Conservation (phyloP, 1,140 invertebrate genomes). For the Drosophila kurseongensis region DNA sequence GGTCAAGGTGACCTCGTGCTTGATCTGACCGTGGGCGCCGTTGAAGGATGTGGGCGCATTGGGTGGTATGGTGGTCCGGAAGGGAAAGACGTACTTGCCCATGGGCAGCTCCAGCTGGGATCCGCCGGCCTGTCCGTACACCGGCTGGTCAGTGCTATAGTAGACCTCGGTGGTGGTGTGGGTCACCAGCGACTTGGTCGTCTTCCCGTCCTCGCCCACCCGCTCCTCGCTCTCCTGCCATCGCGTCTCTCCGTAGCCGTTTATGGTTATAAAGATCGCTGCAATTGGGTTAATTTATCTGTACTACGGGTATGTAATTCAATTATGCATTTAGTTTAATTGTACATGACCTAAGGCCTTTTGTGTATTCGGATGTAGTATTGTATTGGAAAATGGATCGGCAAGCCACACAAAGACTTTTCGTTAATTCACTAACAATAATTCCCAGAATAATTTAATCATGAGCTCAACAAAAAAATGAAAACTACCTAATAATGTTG, state of each 20-base stretch:
- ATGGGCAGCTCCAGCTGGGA: conserved; percentile 86
- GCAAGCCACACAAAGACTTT: background rate
- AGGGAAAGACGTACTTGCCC: conserved; percentile 87
- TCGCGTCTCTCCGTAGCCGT: conserved; percentile 86
- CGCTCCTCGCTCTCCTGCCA: conserved; percentile 86
- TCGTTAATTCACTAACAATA: conserved; percentile 23
- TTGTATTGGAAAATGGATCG: conserved; percentile 26
- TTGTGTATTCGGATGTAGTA: conserved; percentile 1
- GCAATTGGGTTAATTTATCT: conserved; percentile 64
- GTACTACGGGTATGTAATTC: conserved; percentile 40
- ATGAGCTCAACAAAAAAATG: conserved; percentile 4
- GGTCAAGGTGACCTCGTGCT: conserved; percentile 88
- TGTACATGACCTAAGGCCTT: conserved; percentile 41
- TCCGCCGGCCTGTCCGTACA: conserved; percentile 81
- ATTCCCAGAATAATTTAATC: conserved; percentile 13
- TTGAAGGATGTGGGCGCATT: conserved; percentile 90
- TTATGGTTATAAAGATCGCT: conserved; percentile 87
- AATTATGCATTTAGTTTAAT: conserved; percentile 64
- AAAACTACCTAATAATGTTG: conserved; percentile 4
- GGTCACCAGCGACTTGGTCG: conserved; percentile 58
- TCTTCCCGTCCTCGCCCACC: conserved; percentile 85
- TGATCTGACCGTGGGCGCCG: conserved; percentile 88
- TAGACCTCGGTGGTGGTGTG: conserved; percentile 68
- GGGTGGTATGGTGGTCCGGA: conserved; percentile 86
- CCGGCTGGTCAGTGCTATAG: conserved; percentile 72